These are phyloP conservation scores for Drosophila takahashii DNA, from an alignment of 1,140 invertebrate species.

Conservation along the genomic window DNA sequence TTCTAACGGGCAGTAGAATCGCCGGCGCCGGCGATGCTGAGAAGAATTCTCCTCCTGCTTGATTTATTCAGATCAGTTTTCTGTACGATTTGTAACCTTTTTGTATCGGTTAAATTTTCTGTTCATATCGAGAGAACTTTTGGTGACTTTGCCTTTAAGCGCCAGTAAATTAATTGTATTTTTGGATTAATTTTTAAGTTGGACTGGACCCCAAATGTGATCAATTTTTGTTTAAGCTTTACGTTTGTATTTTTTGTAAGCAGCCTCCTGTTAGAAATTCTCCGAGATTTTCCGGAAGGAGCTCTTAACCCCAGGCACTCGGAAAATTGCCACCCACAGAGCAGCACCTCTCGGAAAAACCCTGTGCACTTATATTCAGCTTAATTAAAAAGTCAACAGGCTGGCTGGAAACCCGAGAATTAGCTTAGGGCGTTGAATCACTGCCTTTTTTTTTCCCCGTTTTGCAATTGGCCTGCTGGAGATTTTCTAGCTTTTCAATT, in stretches of 20 bases:
- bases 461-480: constrained; percentile 16
- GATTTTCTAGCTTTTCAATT: constrained; percentile 12
- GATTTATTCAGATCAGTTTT: constrained; percentile 14
- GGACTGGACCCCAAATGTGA: too few relatives aligned
- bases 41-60: constrained; percentile 21
- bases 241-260: too few relatives aligned
- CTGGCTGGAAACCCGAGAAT: constrained; percentile 2
- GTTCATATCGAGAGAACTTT: constrained; percentile 10
- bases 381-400: constrained; percentile 48
- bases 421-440: constrained; percentile 8
- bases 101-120: constrained; percentile 34
- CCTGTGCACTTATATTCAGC: neutral
- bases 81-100: constrained; percentile 9
- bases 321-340: neutral
- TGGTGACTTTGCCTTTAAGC: neutral
- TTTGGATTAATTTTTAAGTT: neutral
- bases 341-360: neutral
- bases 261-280: too few relatives aligned
- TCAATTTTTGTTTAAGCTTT: too few relatives aligned
- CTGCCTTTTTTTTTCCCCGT: constrained; percentile 8
- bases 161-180: constrained; percentile 27
- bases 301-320: neutral
- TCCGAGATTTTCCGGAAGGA: too few relatives aligned
- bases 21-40: constrained; percentile 64
- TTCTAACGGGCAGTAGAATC: constrained; percentile 18